phyloP scores from a whole-genome alignment of 2,888 invertebrate species.

The Chloroclystis v-ata region DNA sequence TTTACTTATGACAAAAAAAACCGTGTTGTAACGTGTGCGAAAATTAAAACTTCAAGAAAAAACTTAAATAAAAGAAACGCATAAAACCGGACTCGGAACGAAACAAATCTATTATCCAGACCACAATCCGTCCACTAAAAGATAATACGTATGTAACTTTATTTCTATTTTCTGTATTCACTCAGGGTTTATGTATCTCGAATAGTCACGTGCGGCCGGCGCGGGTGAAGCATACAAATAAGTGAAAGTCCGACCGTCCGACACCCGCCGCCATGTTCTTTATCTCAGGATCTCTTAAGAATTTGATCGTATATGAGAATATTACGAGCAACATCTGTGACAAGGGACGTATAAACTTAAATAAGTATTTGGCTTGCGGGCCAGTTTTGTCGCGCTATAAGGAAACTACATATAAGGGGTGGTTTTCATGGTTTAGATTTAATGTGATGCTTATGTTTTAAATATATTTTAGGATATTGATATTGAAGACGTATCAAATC shows the following conservation, averaged over 20 bases:
- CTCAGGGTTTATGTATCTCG: conserved; percentile 78
- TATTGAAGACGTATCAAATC: too few species aligned
- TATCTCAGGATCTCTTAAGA: conserved; percentile 76
- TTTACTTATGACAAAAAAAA: too few species aligned
- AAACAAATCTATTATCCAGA: conserved; percentile 42
- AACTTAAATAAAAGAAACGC: background rate
- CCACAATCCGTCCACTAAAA: conserved; percentile 70
- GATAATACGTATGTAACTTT: conserved; percentile 77
- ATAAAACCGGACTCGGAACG: conserved; percentile 28
- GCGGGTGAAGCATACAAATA: conserved; percentile 77
- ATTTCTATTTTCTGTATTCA: conserved; percentile 79
- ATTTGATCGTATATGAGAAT: conserved; percentile 76
- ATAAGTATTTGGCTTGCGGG: conserved; percentile 54
- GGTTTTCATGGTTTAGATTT: conserved; percentile 2
- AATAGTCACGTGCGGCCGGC: conserved; percentile 75
- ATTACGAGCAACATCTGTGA: conserved; percentile 75
- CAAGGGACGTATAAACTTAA: conserved; percentile 74
- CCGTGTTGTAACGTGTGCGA: too few species aligned
- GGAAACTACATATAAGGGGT: background rate
- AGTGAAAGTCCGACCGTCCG: conserved; percentile 73
- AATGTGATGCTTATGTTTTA: background rate
- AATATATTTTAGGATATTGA: too few species aligned
- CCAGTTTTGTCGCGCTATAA: conserved; percentile 14
- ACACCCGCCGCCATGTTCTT: conserved; percentile 73
- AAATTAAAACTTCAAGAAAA: too few species aligned